phyloP scores from a whole-genome alignment of 2,888 invertebrate genomes.

The Minunthozetes semirufus region DNA sequence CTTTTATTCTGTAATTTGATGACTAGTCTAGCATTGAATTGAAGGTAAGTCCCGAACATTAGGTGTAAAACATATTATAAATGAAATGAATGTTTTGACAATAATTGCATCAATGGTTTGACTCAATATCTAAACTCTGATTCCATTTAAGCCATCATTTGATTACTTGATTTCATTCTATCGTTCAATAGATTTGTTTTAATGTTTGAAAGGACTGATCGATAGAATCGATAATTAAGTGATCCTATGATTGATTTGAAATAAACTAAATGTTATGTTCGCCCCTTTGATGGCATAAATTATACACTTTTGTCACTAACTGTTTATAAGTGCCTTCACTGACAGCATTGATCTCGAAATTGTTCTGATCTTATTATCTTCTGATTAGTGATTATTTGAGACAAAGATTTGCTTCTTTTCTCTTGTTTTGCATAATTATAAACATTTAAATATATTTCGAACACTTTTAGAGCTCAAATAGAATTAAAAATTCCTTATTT shows the following conservation, averaged over 20 bases:
- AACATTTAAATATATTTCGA: neutral
- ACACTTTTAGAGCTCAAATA: neutral
- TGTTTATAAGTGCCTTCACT: constrained; percentile 8
- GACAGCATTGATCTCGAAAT: constrained; percentile 1
- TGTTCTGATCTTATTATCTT: neutral
- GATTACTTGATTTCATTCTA: neutral
- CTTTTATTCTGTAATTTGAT: neutral
- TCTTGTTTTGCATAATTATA: neutral
- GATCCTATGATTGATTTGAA: neutral
- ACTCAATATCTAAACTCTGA: neutral
- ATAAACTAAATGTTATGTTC: neutral
- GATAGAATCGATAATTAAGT: neutral
- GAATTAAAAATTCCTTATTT: neutral
- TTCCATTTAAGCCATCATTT: neutral
- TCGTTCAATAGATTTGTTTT: too few relatives aligned
- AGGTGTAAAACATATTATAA: neutral
- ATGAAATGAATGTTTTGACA: neutral
- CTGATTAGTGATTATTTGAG: neutral
- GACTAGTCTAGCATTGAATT: constrained; percentile 14
- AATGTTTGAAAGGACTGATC: neutral
- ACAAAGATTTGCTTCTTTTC: neutral
- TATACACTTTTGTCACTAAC: neutral
- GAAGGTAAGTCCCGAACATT: neutral
- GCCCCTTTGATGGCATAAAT: constrained; percentile 18
- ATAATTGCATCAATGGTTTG: neutral